Evolutionary conservation across 2,113 vertebrate species (phyloP), one percentile per base, ranked within the genome.

Genomic region (Euleptes europaea): DNA sequence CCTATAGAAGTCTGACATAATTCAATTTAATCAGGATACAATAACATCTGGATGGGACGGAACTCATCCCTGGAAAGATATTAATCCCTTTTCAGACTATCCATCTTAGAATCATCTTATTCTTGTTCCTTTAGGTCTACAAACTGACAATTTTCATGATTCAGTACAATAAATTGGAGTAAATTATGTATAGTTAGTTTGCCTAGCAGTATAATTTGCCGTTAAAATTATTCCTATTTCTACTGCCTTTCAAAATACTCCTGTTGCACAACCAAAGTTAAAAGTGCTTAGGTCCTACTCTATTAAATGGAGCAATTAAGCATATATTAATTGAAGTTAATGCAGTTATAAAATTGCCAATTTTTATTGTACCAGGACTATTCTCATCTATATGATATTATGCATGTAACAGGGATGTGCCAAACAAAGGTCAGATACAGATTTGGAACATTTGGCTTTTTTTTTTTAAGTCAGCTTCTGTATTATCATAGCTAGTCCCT

Each of bases 221-320:
- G 70, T 84, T 70, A 33, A 84, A 69, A 78, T 70, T 57, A 84
- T 69, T 78, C 74, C 49, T 31, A 57, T 70, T 84, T 69, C 66
- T 31, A 2, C 40, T 60, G n/a, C 65, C 35, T 78, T 69, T 78
- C 57, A 10, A 78, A 84, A 57, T 69, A n/a, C 21, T 31, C 47
- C 63, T 49, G 69, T 42, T 84, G 47, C 35, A 10, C 35, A 33
- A 57, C 17, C 44, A 44, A 13, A 57, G 19, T 60, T 60, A 17
- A 78, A 38, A 54, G 31, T 5, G 26, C 77, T 77, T 84, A 26
- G 23, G 7, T 38, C 38, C 51, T 11, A 35, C 75, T 57, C 31
- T 35, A 51, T 76, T 76, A 15, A n/a, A 12, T 28, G 28, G 44
- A 74, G 15, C 19, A 28, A 40, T 44, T 44, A 47, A 51, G 31